Evolutionary conservation across 2,113 vertebrate genomes (phyloP).

Genomic region (Calidris pygmaea): DNA sequence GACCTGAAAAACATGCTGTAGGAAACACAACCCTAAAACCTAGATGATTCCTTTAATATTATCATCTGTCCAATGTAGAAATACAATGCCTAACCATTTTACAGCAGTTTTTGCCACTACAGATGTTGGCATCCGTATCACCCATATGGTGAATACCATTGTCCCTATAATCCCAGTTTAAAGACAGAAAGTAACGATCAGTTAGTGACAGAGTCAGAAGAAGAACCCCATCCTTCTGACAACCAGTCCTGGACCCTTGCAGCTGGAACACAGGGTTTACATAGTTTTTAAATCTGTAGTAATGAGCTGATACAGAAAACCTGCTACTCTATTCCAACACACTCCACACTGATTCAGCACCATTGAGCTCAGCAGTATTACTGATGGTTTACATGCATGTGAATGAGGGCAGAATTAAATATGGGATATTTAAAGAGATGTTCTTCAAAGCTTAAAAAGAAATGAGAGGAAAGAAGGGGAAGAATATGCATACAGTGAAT

Average conservation of each 20-base stretch:
- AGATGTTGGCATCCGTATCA: neutral
- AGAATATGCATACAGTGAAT: neutral
- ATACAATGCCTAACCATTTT: neutral
- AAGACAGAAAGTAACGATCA: neutral
- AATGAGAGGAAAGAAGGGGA: neutral
- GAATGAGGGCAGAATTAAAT: neutral
- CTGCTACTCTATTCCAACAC: neutral
- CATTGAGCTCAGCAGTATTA: neutral
- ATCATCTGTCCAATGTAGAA: neutral
- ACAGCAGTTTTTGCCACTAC: neutral
- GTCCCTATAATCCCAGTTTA: neutral
- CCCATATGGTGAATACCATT: neutral
- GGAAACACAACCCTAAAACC: neutral
- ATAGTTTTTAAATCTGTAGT: neutral
- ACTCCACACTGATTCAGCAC: neutral
- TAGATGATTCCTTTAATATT: neutral
- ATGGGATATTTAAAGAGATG: neutral
- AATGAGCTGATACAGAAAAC: neutral
- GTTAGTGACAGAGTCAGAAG: neutral
- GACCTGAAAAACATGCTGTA: neutral
- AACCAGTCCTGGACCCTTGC: neutral
- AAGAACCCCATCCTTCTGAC: neutral
- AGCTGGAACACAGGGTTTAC: neutral
- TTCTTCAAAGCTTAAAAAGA: slow-evolving; percentile 7
- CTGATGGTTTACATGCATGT: neutral